A percentile compares a stretch with the other conserved stretches of the same genome.
phyloP scores from a whole-genome alignment of 1,140 invertebrate species.

The Drosophila oshimai region DNA sequence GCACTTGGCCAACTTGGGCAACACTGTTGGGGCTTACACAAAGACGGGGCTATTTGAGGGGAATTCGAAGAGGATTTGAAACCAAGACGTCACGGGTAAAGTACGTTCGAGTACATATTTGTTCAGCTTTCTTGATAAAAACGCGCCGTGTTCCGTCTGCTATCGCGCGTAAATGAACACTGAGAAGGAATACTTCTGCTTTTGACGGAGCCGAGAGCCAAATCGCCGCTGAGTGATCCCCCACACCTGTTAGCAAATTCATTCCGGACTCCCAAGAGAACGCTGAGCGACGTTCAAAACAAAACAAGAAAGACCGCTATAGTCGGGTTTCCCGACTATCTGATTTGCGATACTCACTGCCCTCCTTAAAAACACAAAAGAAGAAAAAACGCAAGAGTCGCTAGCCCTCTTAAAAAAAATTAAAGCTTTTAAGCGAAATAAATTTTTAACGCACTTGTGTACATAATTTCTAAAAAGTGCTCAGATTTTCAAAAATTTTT shows the following conservation, averaged over 20 bases:
- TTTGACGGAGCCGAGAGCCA: conserved; percentile 1
- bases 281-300: too few relatives aligned
- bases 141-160: background rate
- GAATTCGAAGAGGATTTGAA: conserved; percentile 5
- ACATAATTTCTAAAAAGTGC: too few relatives aligned
- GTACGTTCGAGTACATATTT: conserved; percentile 46
- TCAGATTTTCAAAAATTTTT: too few relatives aligned
- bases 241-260: conserved; percentile 23
- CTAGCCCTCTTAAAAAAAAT: too few relatives aligned
- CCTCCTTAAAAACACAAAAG: too few relatives aligned
- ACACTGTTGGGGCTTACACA: conserved; percentile 36
- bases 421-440: too few relatives aligned
- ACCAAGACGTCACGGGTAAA: conserved; percentile 52
- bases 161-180: conserved; percentile 33
- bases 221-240: conserved; percentile 11
- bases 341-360: too few relatives aligned
- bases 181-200: conserved; percentile 15
- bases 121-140: conserved; percentile 8
- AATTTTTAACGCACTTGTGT: too few relatives aligned
- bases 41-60: conserved; percentile 19
- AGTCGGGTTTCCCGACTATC: too few relatives aligned
- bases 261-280: background rate
- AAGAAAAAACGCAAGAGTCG: too few relatives aligned
- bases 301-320: too few relatives aligned
- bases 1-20: conserved; percentile 29